A percentile compares a stretch with the other conserved stretches of the same genome.
Conservation (phyloP, 2,888 invertebrate species). For the Osedax fenrisi region DNA sequence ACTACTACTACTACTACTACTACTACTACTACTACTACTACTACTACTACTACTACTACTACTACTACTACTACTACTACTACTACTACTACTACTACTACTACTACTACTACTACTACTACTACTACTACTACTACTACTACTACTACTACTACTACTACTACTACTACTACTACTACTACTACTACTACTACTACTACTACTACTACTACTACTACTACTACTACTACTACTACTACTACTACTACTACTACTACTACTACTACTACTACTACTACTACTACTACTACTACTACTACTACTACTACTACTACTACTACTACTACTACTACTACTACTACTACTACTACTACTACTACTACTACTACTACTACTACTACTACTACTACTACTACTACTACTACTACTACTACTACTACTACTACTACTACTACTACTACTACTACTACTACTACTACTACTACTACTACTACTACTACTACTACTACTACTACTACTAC, state of each 20-base stretch:
- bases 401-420: constrained; percentile 13
- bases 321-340: constrained; percentile 23
- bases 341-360: constrained; percentile 21
- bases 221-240: constrained; percentile 21
- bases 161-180: constrained; percentile 14
- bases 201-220: constrained; percentile 25
- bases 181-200: background rate
- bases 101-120: constrained; percentile 16
- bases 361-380: constrained; percentile 11
- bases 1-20: constrained; percentile 4
- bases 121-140: constrained; percentile 13
- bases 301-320: constrained; percentile 26
- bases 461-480: constrained; percentile 8
- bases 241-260: constrained; percentile 26
- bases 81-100: constrained; percentile 16
- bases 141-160: background rate
- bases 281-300: constrained; percentile 27
- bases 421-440: constrained; percentile 5
- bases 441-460: background rate
- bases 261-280: constrained; percentile 29
- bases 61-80: constrained; percentile 4
- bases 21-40: no score
- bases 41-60: no score
- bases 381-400: constrained; percentile 6
- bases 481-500: background rate